Evolutionary conservation across 2,113 vertebrate species (phyloP), one percentile per base, ranked within the genome.

Genomic region (Cromileptes altivelis): DNA sequence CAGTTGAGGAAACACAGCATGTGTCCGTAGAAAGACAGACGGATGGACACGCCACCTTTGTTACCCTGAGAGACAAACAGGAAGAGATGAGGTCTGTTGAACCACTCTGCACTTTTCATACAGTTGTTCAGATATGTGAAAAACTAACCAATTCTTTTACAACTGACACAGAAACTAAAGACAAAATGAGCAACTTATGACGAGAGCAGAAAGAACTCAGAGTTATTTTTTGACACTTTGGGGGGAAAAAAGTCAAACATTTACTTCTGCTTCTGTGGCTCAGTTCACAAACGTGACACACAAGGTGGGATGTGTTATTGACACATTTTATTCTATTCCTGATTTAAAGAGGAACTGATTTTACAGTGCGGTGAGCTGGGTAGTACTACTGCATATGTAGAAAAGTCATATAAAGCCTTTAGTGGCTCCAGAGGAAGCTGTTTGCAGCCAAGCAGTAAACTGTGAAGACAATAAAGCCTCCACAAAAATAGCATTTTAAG

Each of bases 1-100:
- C 98, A 99, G 94, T 99, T 99, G 75, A 99, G 86, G 92, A 99
- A 97, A 75, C 98, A 99, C 73, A 99, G 0, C 2, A 88, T 94
- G 86, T 97, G 97, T 2, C 98, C 98, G 0, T 98, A 99, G 47
- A 99, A 92, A 15, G 96, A 97, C 87, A 99, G 77, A 56, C 96
- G 96, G 50, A 96, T 21, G 6, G 95, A 92, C 56, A 99, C 96
- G 0, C 96, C 98, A 4, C 98, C 98, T 95, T 99, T 99, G 93
- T 99, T 99, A 5, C 98, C 98, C 98, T 99, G 90, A 67, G n/a
- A 71, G 62, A 70, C 30, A 85, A 58, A 80, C 13, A 30, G 23
- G 9, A 69, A 64, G 45, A 64, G 13, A 37, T 33, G 10, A 58
- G 4, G 8, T 57, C 23, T 30, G 18, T 17, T 17, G 10, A 68